Evolutionary conservation across 2,113 vertebrate species (phyloP).

Genomic region (Thomomys bottae): DNA sequence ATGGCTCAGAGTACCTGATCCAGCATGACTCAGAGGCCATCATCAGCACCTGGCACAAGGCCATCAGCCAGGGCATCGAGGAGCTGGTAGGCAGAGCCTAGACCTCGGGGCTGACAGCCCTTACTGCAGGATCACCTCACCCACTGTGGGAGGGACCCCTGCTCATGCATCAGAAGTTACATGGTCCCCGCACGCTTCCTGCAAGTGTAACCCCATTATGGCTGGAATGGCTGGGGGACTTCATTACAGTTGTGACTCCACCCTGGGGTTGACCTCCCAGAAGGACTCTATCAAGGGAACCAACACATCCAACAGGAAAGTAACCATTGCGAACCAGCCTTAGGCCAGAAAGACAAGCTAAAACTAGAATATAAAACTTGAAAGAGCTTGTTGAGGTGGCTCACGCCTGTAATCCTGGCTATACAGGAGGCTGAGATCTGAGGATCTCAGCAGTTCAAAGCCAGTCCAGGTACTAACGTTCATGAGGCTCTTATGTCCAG

Average conservation of each 20-base stretch:
- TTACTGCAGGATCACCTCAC: no score
- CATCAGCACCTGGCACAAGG: conserved; percentile 92
- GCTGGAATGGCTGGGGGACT: neutral
- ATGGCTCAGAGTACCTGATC: conserved; percentile 92
- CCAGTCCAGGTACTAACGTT: no score
- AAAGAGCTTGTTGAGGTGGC: no score
- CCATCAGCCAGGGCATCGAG: conserved; percentile 89
- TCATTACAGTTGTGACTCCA: neutral
- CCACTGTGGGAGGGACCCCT: no score
- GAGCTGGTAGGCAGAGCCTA: conserved; percentile 87
- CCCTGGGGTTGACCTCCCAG: neutral
- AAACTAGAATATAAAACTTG: neutral
- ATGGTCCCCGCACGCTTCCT: no score
- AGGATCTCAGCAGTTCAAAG: no score
- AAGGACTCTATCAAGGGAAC: neutral
- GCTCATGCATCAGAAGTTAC: no score
- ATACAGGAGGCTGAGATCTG: no score
- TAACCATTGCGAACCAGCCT: neutral
- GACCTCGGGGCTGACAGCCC: conserved; percentile 71
- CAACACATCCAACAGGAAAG: neutral
- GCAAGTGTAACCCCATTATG: neutral
- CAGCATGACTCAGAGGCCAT: conserved; percentile 97
- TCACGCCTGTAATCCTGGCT: no score
- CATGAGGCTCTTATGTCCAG: no score
- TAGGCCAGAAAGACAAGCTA: neutral